A percentile compares a stretch with the other conserved stretches of the same genome.
phyloP scores from a whole-genome alignment of 2,113 vertebrate species.

The Petromus typicus region DNA sequence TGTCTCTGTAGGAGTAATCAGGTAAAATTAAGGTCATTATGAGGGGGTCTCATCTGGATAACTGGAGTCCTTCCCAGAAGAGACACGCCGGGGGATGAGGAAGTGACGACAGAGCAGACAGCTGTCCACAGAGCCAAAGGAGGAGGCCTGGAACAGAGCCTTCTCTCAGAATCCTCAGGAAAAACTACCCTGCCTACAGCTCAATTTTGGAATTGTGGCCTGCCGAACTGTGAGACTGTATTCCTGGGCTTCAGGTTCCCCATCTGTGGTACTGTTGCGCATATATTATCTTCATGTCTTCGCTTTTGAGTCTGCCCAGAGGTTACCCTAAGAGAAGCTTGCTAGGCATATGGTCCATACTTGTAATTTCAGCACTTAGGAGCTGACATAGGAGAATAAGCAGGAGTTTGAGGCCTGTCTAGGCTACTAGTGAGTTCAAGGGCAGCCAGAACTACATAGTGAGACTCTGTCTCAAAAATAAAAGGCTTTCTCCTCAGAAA shows the following conservation, averaged over 20 bases:
- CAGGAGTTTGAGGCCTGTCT: neutral
- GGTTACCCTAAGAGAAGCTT: neutral
- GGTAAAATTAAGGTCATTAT: neutral
- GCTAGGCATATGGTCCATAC: neutral
- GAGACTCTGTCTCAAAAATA: neutral
- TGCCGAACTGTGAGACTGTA: neutral
- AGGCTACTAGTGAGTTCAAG: neutral
- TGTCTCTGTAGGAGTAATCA: neutral
- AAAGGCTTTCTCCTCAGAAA: neutral
- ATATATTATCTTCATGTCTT: neutral
- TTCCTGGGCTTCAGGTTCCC: neutral
- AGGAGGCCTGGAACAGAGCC: neutral
- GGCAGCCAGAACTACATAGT: neutral
- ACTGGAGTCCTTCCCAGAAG: neutral
- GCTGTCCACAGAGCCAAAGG: neutral
- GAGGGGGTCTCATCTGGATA: neutral
- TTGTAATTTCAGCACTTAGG: neutral
- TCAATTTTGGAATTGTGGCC: neutral
- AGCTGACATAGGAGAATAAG: neutral
- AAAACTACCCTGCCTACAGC: neutral
- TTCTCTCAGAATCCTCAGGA: neutral
- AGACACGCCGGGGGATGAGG: neutral
- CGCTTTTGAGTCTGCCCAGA: neutral
- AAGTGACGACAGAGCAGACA: neutral
- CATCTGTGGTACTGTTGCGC: neutral